Evolutionary conservation across 2,888 invertebrate species (phyloP).

Genomic region (Hartigia nigra): DNA sequence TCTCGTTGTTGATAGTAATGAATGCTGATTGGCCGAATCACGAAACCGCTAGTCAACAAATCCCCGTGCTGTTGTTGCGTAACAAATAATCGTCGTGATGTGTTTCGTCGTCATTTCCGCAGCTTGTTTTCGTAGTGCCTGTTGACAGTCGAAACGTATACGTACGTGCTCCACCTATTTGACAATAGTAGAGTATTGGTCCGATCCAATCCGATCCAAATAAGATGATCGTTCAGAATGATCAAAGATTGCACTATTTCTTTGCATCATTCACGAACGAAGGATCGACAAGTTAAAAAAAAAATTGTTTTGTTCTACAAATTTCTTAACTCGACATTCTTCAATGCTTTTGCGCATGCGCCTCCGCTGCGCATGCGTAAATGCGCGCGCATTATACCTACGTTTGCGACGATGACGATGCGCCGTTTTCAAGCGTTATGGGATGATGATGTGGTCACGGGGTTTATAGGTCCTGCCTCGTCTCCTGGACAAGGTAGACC

Average conservation of each 20-base stretch:
- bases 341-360: background rate
- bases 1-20: background rate
- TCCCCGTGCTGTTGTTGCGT: background rate
- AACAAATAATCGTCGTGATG: background rate
- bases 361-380: background rate
- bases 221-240: background rate
- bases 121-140: background rate
- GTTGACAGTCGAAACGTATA: constrained; percentile 6
- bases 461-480: constrained; percentile 69
- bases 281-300: background rate
- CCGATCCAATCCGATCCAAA: background rate
- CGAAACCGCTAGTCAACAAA: background rate
- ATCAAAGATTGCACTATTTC: background rate
- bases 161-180: background rate
- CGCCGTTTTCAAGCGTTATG: constrained; percentile 6
- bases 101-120: background rate
- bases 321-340: background rate
- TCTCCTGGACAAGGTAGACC: constrained; percentile 91
- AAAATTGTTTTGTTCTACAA: background rate
- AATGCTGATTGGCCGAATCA: background rate
- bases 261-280: background rate
- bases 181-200: background rate
- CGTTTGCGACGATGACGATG: constrained; percentile 3
- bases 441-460: constrained; percentile 22
- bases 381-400: constrained; percentile 1